phyloP scores from a whole-genome alignment of 2,888 invertebrate genomes.

The Selenia dentaria region DNA sequence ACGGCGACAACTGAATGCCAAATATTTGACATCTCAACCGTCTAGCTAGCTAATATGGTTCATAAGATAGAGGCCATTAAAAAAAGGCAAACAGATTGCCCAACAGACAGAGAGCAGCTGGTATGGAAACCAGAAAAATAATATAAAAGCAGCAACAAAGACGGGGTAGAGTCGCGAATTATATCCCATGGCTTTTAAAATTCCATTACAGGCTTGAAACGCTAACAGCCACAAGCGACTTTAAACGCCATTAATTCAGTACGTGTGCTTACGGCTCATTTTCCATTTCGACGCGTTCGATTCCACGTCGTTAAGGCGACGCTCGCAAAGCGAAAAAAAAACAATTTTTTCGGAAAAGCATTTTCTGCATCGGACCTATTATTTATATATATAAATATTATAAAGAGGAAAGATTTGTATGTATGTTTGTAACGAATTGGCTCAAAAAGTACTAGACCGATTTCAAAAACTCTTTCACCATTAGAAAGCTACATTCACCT shows the following conservation, averaged over 20 bases:
- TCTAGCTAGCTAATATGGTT: no score
- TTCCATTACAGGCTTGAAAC: constrained; percentile 18
- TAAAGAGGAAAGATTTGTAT: no score
- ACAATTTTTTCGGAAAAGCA: no score
- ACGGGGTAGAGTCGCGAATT: not conserved
- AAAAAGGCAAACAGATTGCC: not conserved
- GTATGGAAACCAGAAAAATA: not conserved
- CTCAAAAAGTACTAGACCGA: no score
- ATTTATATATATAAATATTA: no score
- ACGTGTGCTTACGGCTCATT: constrained; percentile 34
- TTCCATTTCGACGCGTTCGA: constrained; percentile 34
- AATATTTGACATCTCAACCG: no score
- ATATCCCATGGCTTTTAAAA: not conserved
- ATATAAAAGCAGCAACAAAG: not conserved
- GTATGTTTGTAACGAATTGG: no score
- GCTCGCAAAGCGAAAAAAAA: constrained; percentile 5
- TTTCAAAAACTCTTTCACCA: no score
- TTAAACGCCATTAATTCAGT: constrained; percentile 43
- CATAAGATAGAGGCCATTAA: no score
- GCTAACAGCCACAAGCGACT: constrained; percentile 31
- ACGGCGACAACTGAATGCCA: no score
- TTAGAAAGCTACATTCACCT: no score
- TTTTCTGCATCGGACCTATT: no score
- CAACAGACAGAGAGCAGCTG: not conserved
- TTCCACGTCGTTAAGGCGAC: constrained; percentile 38